Conservation (phyloP, 2,113 vertebrate species). For the Mohoua ochrocephala region DNA sequence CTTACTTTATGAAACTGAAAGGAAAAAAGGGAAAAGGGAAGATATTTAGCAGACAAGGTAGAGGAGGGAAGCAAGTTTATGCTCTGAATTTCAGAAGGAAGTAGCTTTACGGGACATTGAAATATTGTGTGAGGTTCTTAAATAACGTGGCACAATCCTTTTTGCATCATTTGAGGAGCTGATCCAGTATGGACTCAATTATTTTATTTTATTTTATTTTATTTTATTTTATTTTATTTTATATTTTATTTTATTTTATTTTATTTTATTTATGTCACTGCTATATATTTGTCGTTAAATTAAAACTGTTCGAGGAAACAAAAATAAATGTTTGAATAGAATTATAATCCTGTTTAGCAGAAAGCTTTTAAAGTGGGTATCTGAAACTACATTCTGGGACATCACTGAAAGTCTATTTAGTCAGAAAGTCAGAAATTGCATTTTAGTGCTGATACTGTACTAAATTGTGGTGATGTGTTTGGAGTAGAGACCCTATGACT, state of each 20-base stretch:
- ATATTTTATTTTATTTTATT: not conserved
- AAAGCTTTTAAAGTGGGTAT: slow-evolving; percentile 4
- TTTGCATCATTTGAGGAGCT: not conserved
- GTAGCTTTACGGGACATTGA: not conserved
- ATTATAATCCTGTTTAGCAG: slow-evolving; percentile 32
- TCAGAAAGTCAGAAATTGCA: slow-evolving; percentile 44
- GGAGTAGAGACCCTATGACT: slow-evolving; percentile 57
- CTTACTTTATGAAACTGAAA: not conserved
- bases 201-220: not conserved
- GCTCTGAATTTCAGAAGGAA: not conserved
- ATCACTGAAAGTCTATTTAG: slow-evolving; percentile 39
- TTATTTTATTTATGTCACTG: not conserved
- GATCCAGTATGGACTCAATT: not conserved
- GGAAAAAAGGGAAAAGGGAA: not conserved
- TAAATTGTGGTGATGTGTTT: slow-evolving; percentile 67
- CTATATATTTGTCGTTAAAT: not conserved
- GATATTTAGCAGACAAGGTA: not conserved
- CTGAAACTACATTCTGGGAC: slow-evolving; percentile 11
- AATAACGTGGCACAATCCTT: not conserved
- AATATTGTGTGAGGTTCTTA: not conserved
- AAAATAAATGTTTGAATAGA: slow-evolving; percentile 10
- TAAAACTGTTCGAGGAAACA: slow-evolving; percentile 14
- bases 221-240: not conserved
- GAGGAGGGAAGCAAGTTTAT: not conserved
- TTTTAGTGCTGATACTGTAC: slow-evolving; percentile 37